Conservation (phyloP, 2,888 invertebrate genomes). For the Elgonia sp. region DNA sequence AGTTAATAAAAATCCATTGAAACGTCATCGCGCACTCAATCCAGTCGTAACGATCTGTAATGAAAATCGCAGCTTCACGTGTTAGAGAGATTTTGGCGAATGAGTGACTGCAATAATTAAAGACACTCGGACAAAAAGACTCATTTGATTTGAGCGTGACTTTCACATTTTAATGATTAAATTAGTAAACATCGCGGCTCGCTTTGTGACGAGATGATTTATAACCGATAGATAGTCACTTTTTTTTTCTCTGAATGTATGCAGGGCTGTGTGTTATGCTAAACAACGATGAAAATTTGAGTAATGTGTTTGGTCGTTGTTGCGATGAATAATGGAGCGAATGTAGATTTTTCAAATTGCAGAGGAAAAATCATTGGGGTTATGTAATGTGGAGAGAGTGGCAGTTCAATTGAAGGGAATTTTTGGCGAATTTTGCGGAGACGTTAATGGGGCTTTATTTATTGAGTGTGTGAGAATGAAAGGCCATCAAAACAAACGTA, state of each 20-base stretch:
- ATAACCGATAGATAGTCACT: conserved; percentile 17
- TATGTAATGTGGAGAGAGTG: background rate
- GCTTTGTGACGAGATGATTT: conserved; percentile 21
- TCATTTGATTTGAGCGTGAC: background rate
- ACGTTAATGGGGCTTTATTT: conserved; percentile 14
- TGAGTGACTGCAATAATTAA: conserved; percentile 7
- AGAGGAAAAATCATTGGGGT: background rate
- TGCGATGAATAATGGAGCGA: background rate
- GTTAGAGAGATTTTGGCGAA: background rate
- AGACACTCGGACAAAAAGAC: background rate
- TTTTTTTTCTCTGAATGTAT: background rate
- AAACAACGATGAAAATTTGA: background rate
- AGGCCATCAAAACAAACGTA: conserved; percentile 43
- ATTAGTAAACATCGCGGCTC: conserved; percentile 26
- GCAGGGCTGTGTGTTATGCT: background rate
- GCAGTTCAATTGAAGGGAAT: background rate
- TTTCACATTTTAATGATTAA: conserved; percentile 32
- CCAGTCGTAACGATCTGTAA: conserved; percentile 3
- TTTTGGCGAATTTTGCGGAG: background rate
- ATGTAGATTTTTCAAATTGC: background rate
- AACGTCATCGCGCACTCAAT: conserved; percentile 9
- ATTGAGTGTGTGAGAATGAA: conserved; percentile 22
- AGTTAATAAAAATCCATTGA: conserved; percentile 48
- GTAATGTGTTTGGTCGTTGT: background rate
- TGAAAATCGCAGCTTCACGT: conserved; percentile 13